Conservation (phyloP, 2,113 vertebrate species). For the Miniopterus natalensis region DNA sequence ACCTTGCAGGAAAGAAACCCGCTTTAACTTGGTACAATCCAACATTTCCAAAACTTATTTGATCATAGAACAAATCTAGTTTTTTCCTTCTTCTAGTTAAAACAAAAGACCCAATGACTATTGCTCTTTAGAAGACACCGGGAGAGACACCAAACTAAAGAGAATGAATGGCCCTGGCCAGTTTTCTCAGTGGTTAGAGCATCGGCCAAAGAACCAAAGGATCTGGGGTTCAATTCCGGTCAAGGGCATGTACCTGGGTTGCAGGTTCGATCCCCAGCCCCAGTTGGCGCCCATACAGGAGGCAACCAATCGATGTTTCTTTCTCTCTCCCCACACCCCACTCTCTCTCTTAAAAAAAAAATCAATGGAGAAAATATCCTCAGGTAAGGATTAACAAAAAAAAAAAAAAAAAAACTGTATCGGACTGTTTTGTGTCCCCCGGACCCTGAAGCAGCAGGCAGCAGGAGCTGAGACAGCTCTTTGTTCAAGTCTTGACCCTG, state of each 20-base stretch:
- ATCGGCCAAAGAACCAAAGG: no score
- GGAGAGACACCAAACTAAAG: conserved; percentile 33
- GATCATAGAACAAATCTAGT: not conserved
- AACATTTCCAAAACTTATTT: conserved; percentile 33
- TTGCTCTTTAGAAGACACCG: not conserved
- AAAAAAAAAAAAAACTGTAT: not conserved
- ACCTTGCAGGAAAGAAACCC: not conserved
- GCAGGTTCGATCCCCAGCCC: no score
- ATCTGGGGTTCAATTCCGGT: no score
- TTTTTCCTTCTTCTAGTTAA: not conserved
- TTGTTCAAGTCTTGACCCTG: not conserved
- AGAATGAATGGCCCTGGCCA: not conserved
- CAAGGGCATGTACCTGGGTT: no score
- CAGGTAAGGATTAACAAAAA: no score
- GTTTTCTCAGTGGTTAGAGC: no score
- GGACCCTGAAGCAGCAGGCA: not conserved
- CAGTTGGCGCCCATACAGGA: no score
- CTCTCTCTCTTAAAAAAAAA: no score
- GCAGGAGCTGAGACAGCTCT: not conserved
- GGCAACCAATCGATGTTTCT: no score
- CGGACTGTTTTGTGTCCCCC: not conserved
- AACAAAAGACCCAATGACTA: not conserved
- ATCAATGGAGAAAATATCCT: no score
- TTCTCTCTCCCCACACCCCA: no score
- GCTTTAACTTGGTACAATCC: not conserved